phyloP scores from a whole-genome alignment of 2,797 vertebrate genomes.

The Muraenolepis orangiensis region DNA sequence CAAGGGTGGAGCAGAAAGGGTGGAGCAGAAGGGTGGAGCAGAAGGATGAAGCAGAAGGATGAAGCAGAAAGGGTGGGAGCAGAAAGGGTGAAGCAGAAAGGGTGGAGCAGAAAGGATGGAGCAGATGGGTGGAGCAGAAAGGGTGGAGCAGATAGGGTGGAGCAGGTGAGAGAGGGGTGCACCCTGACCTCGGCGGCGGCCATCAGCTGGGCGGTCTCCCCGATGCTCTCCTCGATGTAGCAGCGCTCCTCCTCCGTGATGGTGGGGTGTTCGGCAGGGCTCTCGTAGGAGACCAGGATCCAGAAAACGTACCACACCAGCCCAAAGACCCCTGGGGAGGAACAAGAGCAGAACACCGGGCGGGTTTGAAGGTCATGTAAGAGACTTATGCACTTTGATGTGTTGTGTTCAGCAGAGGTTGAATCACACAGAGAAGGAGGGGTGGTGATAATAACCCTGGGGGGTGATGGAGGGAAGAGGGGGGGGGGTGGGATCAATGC shows the following conservation, averaged over 20 bases:
- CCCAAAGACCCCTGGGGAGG: conserved; percentile 85
- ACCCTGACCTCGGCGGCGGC: conserved; percentile 86
- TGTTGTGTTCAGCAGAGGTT: conserved; percentile 41
- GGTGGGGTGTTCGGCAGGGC: conserved; percentile 90
- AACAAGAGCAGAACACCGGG: conserved; percentile 22
- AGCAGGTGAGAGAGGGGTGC: neutral
- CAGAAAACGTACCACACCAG: conserved; percentile 97
- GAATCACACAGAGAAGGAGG: conserved; percentile 44
- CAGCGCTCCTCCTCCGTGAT: conserved; percentile 93
- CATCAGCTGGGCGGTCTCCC: conserved; percentile 87
- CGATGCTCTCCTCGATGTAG: conserved; percentile 98
- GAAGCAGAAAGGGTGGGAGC: too few species aligned
- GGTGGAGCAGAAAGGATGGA: too few species aligned
- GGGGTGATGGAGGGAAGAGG: conserved; percentile 7
- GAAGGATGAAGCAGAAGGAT: too few species aligned
- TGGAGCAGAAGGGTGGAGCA: neutral
- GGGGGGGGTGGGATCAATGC: conserved; percentile 60
- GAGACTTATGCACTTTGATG: conserved; percentile 24
- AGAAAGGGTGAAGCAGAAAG: too few species aligned
- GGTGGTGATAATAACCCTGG: too few species aligned
- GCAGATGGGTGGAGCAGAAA: too few species aligned
- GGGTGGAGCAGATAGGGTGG: too few species aligned
- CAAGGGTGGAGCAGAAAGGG: neutral
- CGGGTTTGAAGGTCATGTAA: conserved; percentile 6
- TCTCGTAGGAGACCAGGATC: conserved; percentile 95